Base-by-base conservation (phyloP, 2,797 vertebrate genomes). In the Arremon aurantiirostris region DNA sequence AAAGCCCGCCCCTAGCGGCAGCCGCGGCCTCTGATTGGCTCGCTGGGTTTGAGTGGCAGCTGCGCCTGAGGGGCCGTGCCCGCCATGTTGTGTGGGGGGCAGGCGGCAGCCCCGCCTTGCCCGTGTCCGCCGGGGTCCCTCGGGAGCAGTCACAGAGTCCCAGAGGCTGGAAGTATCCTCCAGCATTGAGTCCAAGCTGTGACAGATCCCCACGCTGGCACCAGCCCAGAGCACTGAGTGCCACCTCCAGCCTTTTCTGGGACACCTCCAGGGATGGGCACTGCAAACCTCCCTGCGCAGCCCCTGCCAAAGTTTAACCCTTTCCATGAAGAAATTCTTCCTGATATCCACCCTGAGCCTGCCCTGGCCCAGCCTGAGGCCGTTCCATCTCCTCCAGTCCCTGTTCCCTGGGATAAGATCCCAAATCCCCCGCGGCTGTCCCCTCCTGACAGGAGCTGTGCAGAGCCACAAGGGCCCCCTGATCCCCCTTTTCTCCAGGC, bases 91-190 rank as follows among this genome's bases (percentile, higher is more conserved):
- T n/a, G 60, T 4, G 52, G n/a, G 59, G 19, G 3, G 13, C 11
- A 1, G 55, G 28, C 4, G 30, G 35, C 27, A 11, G 27, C 4
- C 15, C 8, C 21, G 34, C 49, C 24, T 14, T 12, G 50, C 1
- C 16, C 13, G 5, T 19, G n/a, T 0, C 1, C 13, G 8, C 1
- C 5, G 4, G 14, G 11, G 6, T 3, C 5, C 6, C 1, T 1
- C 8, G 18, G 12, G 28, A 39, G 1, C 12, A 0, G 34, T 1
- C 4, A 0, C 20, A 1, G 12, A 8, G 1, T 26, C 1, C 1
- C 13, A 1, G 34, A 8, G 9, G 2, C 0, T 28, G 27, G 44
- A 8, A 28, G 28, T n/a, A 20, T 6, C 2, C 5, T 17, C 3
- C n/a, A 3, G 5, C 15, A 1, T 17, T 0, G 6, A 3, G 20